Percentiles rank a stretch among this genome's conserved stretches.
These are phyloP conservation scores for Triops cancriformis DNA, from an alignment of 1,140 invertebrate species.

Conservation along the genomic window DNA sequence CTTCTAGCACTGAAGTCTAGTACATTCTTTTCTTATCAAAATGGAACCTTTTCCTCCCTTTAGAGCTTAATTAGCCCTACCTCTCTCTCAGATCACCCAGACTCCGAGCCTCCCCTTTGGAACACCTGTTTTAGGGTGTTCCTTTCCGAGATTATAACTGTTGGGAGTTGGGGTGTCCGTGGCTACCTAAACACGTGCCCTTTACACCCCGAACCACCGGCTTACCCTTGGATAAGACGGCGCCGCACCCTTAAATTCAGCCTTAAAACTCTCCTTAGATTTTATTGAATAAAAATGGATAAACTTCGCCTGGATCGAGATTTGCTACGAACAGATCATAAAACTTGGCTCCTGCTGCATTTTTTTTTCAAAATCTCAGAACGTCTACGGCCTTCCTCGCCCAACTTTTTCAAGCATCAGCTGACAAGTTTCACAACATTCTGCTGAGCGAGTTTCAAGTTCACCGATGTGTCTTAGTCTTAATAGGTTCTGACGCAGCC, in stretches of 20 bases:
- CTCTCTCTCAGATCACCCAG: background rate
- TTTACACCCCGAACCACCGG: background rate
- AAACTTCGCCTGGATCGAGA: no score
- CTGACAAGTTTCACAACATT: no score
- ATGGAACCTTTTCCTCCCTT: background rate
- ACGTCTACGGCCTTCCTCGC: no score
- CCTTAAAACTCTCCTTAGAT: background rate
- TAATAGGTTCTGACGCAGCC: no score
- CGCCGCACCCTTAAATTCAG: background rate
- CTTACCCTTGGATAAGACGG: background rate
- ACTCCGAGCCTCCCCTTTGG: background rate
- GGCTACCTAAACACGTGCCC: background rate
- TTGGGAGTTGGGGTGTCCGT: background rate
- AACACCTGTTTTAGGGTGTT: background rate
- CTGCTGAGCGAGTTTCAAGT: no score
- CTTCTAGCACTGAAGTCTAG: background rate
- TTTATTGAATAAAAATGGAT: background rate
- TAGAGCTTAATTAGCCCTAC: background rate
- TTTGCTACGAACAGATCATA: no score
- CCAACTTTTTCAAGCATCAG: no score
- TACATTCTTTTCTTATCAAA: background rate
- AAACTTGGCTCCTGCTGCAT: no score
- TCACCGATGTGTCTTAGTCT: no score
- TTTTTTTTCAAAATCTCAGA: no score
- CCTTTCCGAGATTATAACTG: background rate